Evolutionary conservation across 2,797 vertebrate genomes (phyloP).

Genomic region (Arnoldichthys spilopterus): DNA sequence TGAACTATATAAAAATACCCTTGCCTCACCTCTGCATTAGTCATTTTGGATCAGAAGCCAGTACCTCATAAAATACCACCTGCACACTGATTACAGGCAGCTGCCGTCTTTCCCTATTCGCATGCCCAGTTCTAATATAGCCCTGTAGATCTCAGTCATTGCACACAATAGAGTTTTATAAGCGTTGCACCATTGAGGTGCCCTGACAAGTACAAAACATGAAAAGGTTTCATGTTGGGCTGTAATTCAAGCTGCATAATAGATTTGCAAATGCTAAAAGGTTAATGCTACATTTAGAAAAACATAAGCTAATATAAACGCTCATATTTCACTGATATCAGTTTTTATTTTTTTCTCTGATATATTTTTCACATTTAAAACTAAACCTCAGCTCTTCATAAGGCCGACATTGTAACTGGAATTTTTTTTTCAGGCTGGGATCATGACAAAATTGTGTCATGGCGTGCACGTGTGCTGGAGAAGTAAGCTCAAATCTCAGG

Average conservation of each 20-base stretch:
- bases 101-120: slow-evolving; percentile 36
- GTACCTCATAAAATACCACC: slow-evolving; percentile 45
- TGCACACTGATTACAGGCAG: slow-evolving; percentile 45
- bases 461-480: slow-evolving; percentile 74
- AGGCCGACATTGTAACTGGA: slow-evolving; percentile 42
- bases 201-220: neutral
- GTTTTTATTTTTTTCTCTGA: neutral
- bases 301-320: neutral
- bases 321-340: neutral
- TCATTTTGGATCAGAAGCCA: slow-evolving; percentile 50
- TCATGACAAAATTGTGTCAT: slow-evolving; percentile 65
- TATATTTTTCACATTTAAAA: neutral
- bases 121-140: slow-evolving; percentile 29
- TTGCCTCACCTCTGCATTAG: slow-evolving; percentile 17
- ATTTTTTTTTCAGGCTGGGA: slow-evolving; percentile 61
- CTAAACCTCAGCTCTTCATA: slow-evolving; percentile 26
- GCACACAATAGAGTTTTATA: slow-evolving; percentile 35
- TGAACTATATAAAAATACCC: slow-evolving; percentile 22
- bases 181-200: neutral
- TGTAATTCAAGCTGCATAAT: neutral
- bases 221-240: neutral
- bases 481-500: slow-evolving; percentile 77
- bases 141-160: slow-evolving; percentile 25
- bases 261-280: neutral
- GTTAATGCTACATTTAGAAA: neutral